Evolutionary conservation across 2,113 vertebrate genomes (phyloP), one percentile per base, ranked within the genome.

Genomic region (Polypterus bichir): DNA sequence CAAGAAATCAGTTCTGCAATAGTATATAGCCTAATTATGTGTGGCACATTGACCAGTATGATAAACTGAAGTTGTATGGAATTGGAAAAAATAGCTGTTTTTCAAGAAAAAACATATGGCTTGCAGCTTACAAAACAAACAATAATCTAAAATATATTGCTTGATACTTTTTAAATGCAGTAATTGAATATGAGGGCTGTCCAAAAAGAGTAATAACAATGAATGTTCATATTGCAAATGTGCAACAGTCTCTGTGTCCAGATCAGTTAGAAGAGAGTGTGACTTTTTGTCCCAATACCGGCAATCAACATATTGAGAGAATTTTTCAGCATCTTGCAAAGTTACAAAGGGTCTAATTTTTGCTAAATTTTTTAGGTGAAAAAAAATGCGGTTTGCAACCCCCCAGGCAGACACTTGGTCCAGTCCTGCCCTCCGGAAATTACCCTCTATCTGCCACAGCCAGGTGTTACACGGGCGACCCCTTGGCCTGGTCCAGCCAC

Each of bases 61-160:
- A 62, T 58, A 68, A 67, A 54, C 8, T 48, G 10, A 67, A 67
- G 60, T 53, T 59, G 5, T 66, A 59, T 4, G 61, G 57, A 45
- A 59, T 66, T 62, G 59, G 61, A 11, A 54, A 62, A 11, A 64
- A 48, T 9, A 9, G 57, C 44, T 44, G 62, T 44, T 68, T 68
- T 44, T 65, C 58, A 5, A 47, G 54, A 11, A 68, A 68, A 58
- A 61, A 61, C 1, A 65, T 68, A n/a, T 68, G 63, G 66, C 27
- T 57, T 7, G 66, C 60, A 49, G 64, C 67, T 49, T 65, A 65
- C 59, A 68, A 61, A 65, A 61, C 63, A 27, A 68, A 65, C 47
- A 65, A 62, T 65, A 52, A 68, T 47, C 66, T 54, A 47, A 4
- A 6, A 62, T 7, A 47, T 11, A 61, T 58, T 47, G 59, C 64